Percentiles rank a stretch among this genome's conserved stretches.
These are phyloP conservation scores for Melanocharis versteri DNA, from an alignment of 2,113 vertebrate genomes.

Conservation along the genomic window DNA sequence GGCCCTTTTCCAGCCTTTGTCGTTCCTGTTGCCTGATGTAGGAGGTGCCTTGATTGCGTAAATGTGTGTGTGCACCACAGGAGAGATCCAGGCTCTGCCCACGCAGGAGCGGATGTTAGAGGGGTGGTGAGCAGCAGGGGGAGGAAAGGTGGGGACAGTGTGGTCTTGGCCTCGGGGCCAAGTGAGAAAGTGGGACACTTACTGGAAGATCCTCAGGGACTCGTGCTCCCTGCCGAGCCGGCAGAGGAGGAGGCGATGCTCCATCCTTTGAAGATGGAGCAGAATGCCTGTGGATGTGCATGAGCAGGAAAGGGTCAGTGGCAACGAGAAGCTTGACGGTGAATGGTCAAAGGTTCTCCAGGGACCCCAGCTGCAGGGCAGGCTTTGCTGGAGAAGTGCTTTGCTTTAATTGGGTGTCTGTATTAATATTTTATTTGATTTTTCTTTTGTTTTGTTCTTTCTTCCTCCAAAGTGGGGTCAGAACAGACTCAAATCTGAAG, in stretches of 20 bases:
- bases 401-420: not conserved
- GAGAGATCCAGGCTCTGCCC: not conserved
- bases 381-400: not conserved
- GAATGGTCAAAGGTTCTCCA: not conserved
- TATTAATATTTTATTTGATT: constrained; percentile 15
- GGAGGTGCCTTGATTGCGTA: not conserved
- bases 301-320: not conserved
- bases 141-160: not conserved
- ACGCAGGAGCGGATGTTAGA: accelerated
- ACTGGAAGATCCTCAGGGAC: not conserved
- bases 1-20: not conserved
- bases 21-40: not conserved
- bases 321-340: not conserved
- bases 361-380: not conserved
- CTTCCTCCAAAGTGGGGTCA: not conserved
- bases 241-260: not conserved
- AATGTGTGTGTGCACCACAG: not conserved
- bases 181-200: not conserved
- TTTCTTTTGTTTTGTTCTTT: not conserved
- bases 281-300: not conserved
- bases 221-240: accelerated
- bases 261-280: not conserved
- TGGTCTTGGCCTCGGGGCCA: not conserved
- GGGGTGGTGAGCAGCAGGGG: not conserved
- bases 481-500: not conserved